Evolutionary conservation across 2,113 vertebrate species (phyloP), one percentile per base, ranked within the genome.

Genomic region (Hemicordylus capensis): DNA sequence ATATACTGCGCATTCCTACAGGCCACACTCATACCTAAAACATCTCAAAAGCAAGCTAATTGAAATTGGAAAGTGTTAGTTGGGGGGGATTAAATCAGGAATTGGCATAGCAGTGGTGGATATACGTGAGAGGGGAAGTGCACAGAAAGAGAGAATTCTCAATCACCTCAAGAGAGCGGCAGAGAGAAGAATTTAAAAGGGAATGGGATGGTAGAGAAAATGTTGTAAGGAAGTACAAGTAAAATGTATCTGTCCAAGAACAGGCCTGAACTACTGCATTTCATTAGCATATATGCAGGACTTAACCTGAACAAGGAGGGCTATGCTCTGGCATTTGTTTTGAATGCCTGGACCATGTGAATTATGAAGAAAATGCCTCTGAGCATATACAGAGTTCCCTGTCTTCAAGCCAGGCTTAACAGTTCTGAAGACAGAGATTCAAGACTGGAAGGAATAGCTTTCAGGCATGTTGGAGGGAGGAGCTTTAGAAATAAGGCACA

Each of bases 21-120:
- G 87, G 26, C 59, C 81, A 84, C 58, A 80, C 4, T 69, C 76
- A 86, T 91, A 91, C 90, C 89, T 83, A 90, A 90, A 91, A 87
- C n/a, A 11, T 10, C 31, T 4, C 56, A 39, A 54, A 48, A 74
- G 83, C 1, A 74, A 77, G 6, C 31, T 58, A 88, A 63, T 26
- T 91, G 87, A 75, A 92, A 88, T 3, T 84, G 76, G 83, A 73
- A 59, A 85, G 59, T 72, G 66, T 15, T 61, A 59, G 59, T 80
- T 14, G 4, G 72, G 44, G 66, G 56, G 54, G 28, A 51, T 74
- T 61, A 81, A 88, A 76, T 54, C 86, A 63, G 86, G 90, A 84
- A 6, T 4, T 87, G 86, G 69, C 20, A 70, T 39, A 2, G 5
- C 78, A 90, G 77, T 82, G 90, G 63, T 42, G 61, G 39, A 48